Conservation (phyloP, 1,140 invertebrate genomes). For the Akabosia matsudoensis region DNA sequence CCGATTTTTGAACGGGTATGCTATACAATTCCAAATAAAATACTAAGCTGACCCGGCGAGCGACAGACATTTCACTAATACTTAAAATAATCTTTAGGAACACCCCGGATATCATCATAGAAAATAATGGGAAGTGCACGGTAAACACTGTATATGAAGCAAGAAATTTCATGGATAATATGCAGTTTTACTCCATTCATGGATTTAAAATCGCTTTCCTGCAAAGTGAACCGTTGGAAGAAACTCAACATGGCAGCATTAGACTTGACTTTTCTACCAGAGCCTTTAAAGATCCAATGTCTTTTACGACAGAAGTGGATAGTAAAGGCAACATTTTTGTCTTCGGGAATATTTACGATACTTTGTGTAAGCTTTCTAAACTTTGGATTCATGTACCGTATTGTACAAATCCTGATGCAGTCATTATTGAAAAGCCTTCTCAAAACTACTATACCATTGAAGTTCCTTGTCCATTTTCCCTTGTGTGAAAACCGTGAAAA, state of each 20-base stretch:
- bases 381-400: background rate
- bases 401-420: background rate
- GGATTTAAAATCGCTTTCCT: background rate
- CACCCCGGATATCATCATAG: background rate
- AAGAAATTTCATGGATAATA: no score
- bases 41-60: background rate
- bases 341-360: background rate
- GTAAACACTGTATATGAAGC: background rate
- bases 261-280: background rate
- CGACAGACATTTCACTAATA: background rate
- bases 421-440: background rate
- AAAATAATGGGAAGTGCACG: background rate
- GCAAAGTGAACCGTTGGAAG: background rate
- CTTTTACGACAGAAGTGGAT: background rate
- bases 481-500: no score
- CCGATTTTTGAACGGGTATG: no score
- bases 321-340: background rate
- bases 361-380: background rate
- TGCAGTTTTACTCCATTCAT: background rate
- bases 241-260: background rate
- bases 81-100: background rate
- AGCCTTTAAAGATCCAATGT: background rate
- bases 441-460: background rate
- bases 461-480: no score
- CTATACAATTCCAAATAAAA: background rate